Conservation (phyloP, 2,797 vertebrate species). For the Coregonus suidteri region DNA sequence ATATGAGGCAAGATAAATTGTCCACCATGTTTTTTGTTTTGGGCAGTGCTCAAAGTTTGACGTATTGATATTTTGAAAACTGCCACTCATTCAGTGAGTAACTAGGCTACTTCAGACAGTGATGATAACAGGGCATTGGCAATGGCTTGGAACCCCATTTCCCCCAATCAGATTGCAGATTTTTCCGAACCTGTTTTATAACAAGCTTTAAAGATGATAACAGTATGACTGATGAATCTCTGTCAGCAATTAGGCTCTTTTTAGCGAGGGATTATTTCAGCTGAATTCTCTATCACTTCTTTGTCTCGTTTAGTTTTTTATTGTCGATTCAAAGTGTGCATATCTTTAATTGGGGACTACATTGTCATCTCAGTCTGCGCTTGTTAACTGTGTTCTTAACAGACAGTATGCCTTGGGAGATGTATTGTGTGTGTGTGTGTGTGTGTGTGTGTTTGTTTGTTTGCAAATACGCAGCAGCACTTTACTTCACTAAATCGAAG, state of each 20-base stretch:
- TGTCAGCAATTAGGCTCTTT: not conserved
- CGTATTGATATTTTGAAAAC: too few species aligned
- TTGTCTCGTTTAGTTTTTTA: not conserved
- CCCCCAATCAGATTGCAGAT: too few species aligned
- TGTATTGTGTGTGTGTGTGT: not conserved
- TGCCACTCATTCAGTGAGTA: too few species aligned
- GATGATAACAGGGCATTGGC: too few species aligned
- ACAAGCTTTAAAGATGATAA: slow-evolving; percentile 2
- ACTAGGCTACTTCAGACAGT: too few species aligned
- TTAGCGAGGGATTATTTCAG: not conserved
- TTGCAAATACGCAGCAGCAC: too few species aligned
- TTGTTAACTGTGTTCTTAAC: not conserved
- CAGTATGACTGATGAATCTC: not conserved
- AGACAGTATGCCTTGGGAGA: not conserved
- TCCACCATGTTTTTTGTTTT: too few species aligned
- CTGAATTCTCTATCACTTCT: not conserved
- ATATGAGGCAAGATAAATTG: too few species aligned
- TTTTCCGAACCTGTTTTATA: too few species aligned
- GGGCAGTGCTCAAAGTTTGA: too few species aligned
- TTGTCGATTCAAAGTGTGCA: not conserved
- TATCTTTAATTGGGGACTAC: not conserved
- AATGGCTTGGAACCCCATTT: too few species aligned
- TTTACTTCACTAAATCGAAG: too few species aligned
- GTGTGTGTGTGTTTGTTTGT: not conserved
- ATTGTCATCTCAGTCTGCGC: not conserved